Base-by-base conservation (phyloP, 1,140 invertebrate genomes). In the Coelopa frigida region DNA sequence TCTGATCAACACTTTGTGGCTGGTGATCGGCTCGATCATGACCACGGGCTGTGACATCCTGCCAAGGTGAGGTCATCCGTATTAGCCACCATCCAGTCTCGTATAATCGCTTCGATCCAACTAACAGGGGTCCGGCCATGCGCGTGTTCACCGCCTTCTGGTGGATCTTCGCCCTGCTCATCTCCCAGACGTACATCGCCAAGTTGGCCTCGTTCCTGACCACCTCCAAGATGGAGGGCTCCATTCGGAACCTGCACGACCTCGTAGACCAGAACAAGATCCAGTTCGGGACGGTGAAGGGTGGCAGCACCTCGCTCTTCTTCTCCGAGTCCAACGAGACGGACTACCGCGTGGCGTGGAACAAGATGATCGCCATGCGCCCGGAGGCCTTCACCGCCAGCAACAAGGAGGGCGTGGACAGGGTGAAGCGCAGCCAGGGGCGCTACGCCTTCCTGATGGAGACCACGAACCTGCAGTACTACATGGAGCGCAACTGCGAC, bases 101-200 rank as follows among this genome's bases (percentile, higher is more conserved):
- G 20, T 39, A 21, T 21, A 39, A 10, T 39, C 11, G 14, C 12
- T 14, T 39, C 15, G 12, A 40, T 22, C 7, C 24, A 17, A 22
- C 21, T 41, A 41, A 24, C 46, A 88, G 87, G 60, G 85, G 85
- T 3, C 76, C 85, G 33, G 86, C 87, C 0, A 89, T 87, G n/a
- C 72, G 89, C 10, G 78, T 89, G 70, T 76, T 88, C 0, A 82
- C 84, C 0, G 85, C 84, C 0, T 87, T 89, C 72, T 97, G 93
- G 91, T 95, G 89, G 89, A 93, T 95, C 55, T 97, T 95, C 61
- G 87, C 88, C 0, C 74, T 97, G 26, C 95, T 97, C 36, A 89
- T 97, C 67, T 90, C 91, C 10, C 89, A 91, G 1, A 94, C 90
- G 0, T 98, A 98, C 67, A 97, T 94, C 1, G 94, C 94, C 11